A percentile compares a stretch with the other conserved stretches of the same genome.
Conservation (phyloP, 2,888 invertebrate species). For the Helobdella robusta region DNA sequence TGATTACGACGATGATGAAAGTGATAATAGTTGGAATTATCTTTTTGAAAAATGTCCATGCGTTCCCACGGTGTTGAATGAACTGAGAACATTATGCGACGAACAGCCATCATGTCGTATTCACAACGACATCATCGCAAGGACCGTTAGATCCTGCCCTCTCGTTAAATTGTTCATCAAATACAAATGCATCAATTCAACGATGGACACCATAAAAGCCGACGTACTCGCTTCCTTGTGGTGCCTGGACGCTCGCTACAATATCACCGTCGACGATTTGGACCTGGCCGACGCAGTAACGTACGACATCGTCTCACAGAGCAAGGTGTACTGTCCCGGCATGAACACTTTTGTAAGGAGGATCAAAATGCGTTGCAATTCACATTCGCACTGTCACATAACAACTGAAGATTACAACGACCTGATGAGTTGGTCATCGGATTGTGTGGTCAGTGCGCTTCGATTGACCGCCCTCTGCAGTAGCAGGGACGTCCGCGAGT, state of each 20-base stretch:
- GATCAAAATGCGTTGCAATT: neutral
- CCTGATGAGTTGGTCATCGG: no score
- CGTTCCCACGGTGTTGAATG: neutral
- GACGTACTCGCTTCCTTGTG: neutral
- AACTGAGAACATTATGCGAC: neutral
- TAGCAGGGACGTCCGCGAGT: neutral
- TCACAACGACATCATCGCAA: neutral
- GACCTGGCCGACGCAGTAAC: neutral
- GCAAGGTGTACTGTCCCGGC: neutral
- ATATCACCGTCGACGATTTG: neutral
- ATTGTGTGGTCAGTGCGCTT: no score
- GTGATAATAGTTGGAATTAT: neutral
- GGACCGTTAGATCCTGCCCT: slow-evolving; percentile 1
- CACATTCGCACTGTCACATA: no score
- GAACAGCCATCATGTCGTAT: neutral
- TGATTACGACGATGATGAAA: neutral
- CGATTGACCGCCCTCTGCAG: no score
- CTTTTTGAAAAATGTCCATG: neutral
- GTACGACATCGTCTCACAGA: neutral
- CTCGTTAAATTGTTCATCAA: neutral
- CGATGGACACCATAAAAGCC: neutral
- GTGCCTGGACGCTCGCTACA: neutral
- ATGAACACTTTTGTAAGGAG: neutral
- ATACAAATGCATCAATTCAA: neutral
- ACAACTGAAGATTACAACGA: no score